Evolutionary conservation across 1,140 invertebrate genomes (phyloP), one percentile per base, ranked within the genome.

Genomic region (Magallana ariakensis): DNA sequence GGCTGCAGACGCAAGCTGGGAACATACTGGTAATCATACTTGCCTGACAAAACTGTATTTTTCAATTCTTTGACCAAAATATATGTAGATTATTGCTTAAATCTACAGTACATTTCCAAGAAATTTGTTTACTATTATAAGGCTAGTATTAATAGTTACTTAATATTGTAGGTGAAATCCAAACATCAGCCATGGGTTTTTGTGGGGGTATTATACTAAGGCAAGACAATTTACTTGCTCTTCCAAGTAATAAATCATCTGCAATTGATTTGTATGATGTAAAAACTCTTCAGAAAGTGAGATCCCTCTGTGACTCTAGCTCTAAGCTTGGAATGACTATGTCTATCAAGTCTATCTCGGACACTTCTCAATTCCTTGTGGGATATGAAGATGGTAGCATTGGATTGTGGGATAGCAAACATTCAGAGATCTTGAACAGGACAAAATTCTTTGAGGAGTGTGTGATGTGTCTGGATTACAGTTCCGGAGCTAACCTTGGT

Each of bases 341-440:
- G 88, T 86, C 60, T 26, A 88, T 90, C 0, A 85, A 85, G 55
- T 80, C 58, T 56, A 33, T 57, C 62, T 15, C 80, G 16, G 62
- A 60, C 3, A 75, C 85, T 56, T 75, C 53, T 19, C 22, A 83
- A 33, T 57, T 93, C 80, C 57, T 93, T 8, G 85, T 90, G 86
- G 92, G 91, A 15, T 93, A 92, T 91, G 92, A 93, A 88, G 89
- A 90, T 90, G 92, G 92, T 5, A 60, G 62, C 85, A 54, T 93
- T 85, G 87, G 85, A 89, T 87, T 92, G 60, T 93, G 92, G 92
- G 90, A 93, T 84, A 84, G 90, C 7, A 85, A 87, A 60, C 75
- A 75, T 58, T 58, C 62, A 26, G 83, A 81, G 8, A 85, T 91
- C 53, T n/a, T 91, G 5, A 60, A 83, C 54, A 85, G 66, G 46